Evolutionary conservation across 2,888 invertebrate genomes (phyloP).

Genomic region (Noctua comes): DNA sequence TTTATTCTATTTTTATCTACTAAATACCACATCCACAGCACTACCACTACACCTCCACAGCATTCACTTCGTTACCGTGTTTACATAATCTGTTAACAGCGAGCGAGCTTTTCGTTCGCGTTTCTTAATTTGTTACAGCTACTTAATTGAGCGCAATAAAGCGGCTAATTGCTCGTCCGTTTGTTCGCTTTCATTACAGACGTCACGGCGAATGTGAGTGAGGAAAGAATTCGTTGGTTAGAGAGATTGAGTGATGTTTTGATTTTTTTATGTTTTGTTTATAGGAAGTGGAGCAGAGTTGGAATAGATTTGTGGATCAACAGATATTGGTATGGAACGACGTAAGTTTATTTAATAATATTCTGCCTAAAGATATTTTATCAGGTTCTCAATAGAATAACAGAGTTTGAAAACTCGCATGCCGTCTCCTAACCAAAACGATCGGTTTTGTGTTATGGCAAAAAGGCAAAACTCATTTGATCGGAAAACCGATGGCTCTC

Average conservation of each 20-base stretch:
- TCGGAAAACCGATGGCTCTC: neutral
- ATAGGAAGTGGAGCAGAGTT: neutral
- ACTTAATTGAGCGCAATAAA: slow-evolving; percentile 80
- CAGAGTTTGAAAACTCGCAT: neutral
- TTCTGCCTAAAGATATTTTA: neutral
- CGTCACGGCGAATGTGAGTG: slow-evolving; percentile 27
- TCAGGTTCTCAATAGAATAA: neutral
- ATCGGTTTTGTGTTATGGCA: neutral
- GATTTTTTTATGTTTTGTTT: neutral
- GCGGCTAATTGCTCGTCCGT: slow-evolving; percentile 65
- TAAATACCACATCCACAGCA: slow-evolving; percentile 59
- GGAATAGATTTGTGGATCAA: neutral
- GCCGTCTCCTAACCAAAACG: neutral
- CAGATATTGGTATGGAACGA: neutral
- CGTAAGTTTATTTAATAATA: neutral
- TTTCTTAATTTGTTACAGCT: slow-evolving; percentile 85
- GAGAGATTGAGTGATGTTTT: neutral
- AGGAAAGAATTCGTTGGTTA: slow-evolving; percentile 12
- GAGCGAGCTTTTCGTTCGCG: slow-evolving; percentile 74
- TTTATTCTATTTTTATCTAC: neutral
- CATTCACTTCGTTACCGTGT: slow-evolving; percentile 83
- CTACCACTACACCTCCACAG: neutral
- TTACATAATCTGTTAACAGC: slow-evolving; percentile 81
- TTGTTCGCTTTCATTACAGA: slow-evolving; percentile 54
- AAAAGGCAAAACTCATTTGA: neutral